Base-by-base conservation (phyloP, 2,888 invertebrate species). In the Linnaemya tessellans region DNA sequence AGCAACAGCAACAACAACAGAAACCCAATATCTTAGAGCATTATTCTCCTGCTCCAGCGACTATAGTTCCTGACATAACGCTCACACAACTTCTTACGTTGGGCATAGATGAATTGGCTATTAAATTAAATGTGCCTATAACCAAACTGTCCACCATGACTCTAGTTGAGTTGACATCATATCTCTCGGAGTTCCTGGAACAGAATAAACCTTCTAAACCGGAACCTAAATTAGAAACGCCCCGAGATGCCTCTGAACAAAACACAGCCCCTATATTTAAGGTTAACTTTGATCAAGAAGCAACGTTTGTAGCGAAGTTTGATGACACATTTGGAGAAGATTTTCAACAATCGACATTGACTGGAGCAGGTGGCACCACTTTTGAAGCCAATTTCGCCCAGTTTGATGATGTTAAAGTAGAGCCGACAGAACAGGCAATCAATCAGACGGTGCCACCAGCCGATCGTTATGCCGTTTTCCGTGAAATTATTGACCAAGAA, bases 391-490 rank as follows among this genome's bases (percentile, higher is more conserved):
- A 95, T 89, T 96, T 96, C 89, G 95, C 95, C 56, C 94, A 95
- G 88, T 95, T 95, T 87, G 93, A 92, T 83, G 64, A 20, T 15
- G 65, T 82, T 11, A 70, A 70, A 49, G 85, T 82, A 0, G 89
- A 88, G 18, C 86, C 87, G 7, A 75, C 87, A 0, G 82, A 90
- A n/a, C 87, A 89, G 0, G 87, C 91, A 20, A 84, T 87, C 79
- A 75, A 84, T 51, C 68, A 75, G 7, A 87, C 89, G 5, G 94
- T 94, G 82, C 92, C 95, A 0, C 92, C 94, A 0, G 96, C 96
- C 89, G 97, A 97, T 90, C 94, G 97, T 88, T 98, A 98, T 91
- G 97, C 97, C 0, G 97, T 96, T 0, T 97, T 98, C 89, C 94
- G 97, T 85, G 97, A 98, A 93, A 94, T 97, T 88, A 96, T 97